These are phyloP conservation scores for Thoracochromis brauschi DNA, from an alignment of 2,113 vertebrate species.

Conservation along the genomic window DNA sequence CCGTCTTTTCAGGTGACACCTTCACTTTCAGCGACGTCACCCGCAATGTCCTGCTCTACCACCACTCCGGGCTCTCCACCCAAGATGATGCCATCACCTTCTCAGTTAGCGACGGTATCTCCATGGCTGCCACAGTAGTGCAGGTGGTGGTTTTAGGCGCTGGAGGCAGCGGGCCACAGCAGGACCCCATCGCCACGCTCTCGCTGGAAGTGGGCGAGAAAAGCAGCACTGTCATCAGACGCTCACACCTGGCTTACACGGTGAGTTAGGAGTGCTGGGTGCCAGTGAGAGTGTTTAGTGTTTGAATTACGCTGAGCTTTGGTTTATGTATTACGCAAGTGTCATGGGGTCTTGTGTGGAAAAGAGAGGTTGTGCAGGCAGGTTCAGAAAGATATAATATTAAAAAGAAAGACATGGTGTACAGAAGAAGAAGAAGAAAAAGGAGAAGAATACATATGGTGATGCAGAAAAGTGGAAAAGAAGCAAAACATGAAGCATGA, in stretches of 20 bases:
- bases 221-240: constrained; percentile 76
- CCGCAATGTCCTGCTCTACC: constrained; percentile 77
- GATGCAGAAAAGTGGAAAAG: not conserved
- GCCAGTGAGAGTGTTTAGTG: not conserved
- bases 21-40: constrained; percentile 87
- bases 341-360: not conserved
- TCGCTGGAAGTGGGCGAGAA: constrained; percentile 77
- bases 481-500: not conserved
- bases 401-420: not conserved
- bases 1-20: constrained; percentile 73
- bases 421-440: not conserved
- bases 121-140: constrained; percentile 71
- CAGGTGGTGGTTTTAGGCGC: constrained; percentile 73
- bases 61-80: constrained; percentile 74
- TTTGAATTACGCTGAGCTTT: not conserved
- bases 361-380: not conserved
- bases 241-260: constrained; percentile 80
- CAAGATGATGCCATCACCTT: constrained; percentile 83
- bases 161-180: constrained; percentile 62
- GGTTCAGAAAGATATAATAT: not conserved
- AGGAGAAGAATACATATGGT: not conserved
- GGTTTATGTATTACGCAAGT: rapidly evolving
- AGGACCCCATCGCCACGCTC: constrained; percentile 72
- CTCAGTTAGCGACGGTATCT: constrained; percentile 83
- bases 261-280: constrained; percentile 63